Conservation (phyloP, 1,140 invertebrate genomes). For the Pectinophora gossypiella region DNA sequence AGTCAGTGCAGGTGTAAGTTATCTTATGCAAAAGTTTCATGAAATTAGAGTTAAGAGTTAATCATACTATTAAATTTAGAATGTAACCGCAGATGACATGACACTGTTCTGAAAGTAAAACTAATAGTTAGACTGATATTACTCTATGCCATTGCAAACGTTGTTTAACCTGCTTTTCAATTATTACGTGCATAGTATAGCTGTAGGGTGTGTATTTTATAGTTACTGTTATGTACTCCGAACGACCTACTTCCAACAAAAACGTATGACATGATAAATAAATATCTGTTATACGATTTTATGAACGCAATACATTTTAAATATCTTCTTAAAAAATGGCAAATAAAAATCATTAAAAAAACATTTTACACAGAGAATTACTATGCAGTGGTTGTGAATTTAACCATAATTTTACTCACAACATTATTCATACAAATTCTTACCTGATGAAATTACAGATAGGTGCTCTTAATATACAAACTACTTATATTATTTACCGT, state of each 20-base stretch:
- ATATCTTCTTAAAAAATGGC: no score
- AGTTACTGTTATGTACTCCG: background rate
- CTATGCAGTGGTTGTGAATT: slow-evolving; percentile 29
- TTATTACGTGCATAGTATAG: slow-evolving; percentile 16
- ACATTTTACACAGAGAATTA: slow-evolving; percentile 1
- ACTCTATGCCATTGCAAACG: slow-evolving; percentile 23
- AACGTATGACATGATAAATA: no score
- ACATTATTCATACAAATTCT: slow-evolving; percentile 9
- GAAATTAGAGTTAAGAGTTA: slow-evolving; percentile 80
- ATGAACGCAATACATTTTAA: no score
- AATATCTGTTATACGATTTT: no score
- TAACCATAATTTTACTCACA: slow-evolving; percentile 18
- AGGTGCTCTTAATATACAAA: slow-evolving; percentile 23
- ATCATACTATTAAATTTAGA: slow-evolving; percentile 19
- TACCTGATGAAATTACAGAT: slow-evolving; percentile 15
- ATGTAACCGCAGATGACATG: background rate
- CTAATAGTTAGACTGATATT: slow-evolving; percentile 33
- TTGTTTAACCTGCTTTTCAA: slow-evolving; percentile 34
- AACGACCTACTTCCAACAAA: background rate
- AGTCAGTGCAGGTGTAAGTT: slow-evolving; percentile 78
- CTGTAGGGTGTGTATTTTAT: slow-evolving; percentile 24
- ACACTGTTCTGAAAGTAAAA: slow-evolving; percentile 16
- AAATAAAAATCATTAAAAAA: no score
- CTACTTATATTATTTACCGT: slow-evolving; percentile 21
- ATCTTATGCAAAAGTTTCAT: slow-evolving; percentile 78